Base-by-base conservation (phyloP, 2,888 invertebrate genomes). In the Tipula vernalis region DNA sequence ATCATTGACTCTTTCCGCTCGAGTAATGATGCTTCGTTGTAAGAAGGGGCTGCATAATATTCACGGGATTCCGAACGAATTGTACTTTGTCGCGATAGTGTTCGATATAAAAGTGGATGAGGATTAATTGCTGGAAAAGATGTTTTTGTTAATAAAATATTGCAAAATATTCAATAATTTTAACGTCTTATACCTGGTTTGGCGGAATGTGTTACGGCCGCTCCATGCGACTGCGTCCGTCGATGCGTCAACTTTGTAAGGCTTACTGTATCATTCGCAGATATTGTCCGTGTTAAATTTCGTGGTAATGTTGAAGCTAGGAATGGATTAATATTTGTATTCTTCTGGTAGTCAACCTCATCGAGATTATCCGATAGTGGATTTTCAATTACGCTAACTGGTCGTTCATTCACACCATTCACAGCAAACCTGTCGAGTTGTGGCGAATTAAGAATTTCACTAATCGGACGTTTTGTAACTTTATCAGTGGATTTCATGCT, bases 11-110 rank as follows among this genome's bases (percentile, higher is more conserved):
- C 91, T 28, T 90, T 90, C 4, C 91, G 89, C 42, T 90, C 88
- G 6, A 91, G 87, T 3, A 91, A 88, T 0, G 91, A 90, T 0
- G 91, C 90, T 87, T 91, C 90, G 0, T 90, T 89, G 86, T 91
- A 91, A 5, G 88, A 89, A 18, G 91, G 91, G 15, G 91, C 90
- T 0, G 91, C 91, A 88, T 91, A 91, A 18, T 90, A 91, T 86
- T 91, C 91, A 8, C 91, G 89, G 0, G 84, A n/a, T 39, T 36
- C 41, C 3, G 84, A 36, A 15, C 36, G 36, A n/a, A 39, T 84
- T 39, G 84, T 39, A 84, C 84, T 84, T 84, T 84, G 84, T 5
- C 84, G 84, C 10, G 84, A 84, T 15, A 84, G 5, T n/a, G 84
- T 36, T 57, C 87, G 83, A 13, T 87, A 41, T 5, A 86, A 85